phyloP scores from a whole-genome alignment of 2,113 vertebrate species.

The Rhinopomastus cyanomelas region DNA sequence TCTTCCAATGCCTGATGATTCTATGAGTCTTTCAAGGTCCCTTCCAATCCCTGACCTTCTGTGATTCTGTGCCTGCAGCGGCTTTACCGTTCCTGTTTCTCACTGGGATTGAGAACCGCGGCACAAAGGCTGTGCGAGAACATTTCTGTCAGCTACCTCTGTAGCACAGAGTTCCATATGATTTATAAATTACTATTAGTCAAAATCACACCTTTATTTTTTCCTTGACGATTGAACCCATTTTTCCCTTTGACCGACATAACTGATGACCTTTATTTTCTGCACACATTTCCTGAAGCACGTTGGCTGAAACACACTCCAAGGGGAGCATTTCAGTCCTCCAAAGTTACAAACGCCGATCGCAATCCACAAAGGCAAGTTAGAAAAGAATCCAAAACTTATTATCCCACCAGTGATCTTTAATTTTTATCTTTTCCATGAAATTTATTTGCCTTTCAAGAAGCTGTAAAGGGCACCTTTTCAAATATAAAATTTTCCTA shows the following conservation, averaged over 20 bases:
- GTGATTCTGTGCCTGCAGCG: no score
- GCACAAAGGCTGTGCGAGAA: not conserved
- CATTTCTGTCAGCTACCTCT: not conserved
- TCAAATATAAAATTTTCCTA: constrained; percentile 1
- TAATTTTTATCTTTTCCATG: constrained; percentile 22
- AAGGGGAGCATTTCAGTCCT: not conserved
- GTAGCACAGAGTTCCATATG: not conserved
- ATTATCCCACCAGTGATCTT: not conserved
- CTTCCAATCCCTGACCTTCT: no score
- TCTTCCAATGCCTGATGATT: no score
- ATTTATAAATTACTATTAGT: not conserved
- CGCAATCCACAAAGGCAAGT: constrained; percentile 28
- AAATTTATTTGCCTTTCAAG: constrained; percentile 46
- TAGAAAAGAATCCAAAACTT: constrained; percentile 43
- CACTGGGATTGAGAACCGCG: not conserved
- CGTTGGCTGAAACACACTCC: not conserved
- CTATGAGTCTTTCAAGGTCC: no score
- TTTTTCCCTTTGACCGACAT: not conserved
- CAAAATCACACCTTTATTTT: not conserved
- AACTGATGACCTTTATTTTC: constrained; percentile 9
- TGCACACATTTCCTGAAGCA: not conserved
- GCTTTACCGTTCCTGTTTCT: not conserved
- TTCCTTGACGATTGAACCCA: not conserved
- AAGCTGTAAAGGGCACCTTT: constrained; percentile 14
- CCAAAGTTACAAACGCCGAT: constrained; percentile 3